Evolutionary conservation across 2,888 invertebrate species (phyloP), one percentile per base, ranked within the genome.

Genomic region (Heliconius ethilla): DNA sequence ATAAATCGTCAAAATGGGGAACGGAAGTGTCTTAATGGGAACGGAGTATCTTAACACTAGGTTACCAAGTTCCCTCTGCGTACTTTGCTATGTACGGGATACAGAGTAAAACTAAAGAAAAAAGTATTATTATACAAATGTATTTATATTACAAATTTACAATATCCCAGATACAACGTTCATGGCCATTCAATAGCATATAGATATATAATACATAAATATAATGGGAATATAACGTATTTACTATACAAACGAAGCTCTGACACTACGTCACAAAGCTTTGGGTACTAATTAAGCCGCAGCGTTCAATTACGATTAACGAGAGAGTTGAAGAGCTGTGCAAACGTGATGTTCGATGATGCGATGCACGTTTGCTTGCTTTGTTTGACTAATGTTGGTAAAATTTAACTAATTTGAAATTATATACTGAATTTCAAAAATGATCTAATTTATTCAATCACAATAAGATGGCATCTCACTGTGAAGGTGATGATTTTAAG

Each of bases 251-350:
- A 67, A 67, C 40, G 40, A 40, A 70, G 18, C 37, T 45, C 27
- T 40, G 37, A 22, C 73, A 67, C 15, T 40, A 13, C 40, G 15
- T 59, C 27, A 74, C 74, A 73, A 72, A 66, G 67, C 65, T 72
- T 59, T 66, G 72, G 67, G 55, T 67, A 59, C 59, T 77, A 77
- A 77, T 77, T 73, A 77, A 73, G 59, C 73, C 73, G 10, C 66
- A 40, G 59, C 27, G 63, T 77, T 72, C 72, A 77, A 72, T 66
- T 55, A 63, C 62, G 55, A 66, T 72, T 55, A 77, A 65, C 73
- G 51, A 67, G 65, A 59, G 65, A 25, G 55, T 59, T 77, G 37
- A 51, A 77, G 66, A 33, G 55, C 77, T 67, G 29, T 40, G 33
- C 40, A 72, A 62, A 63, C 51, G 55, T 27, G 33, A 72, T 37